Evolutionary conservation across 2,797 vertebrate genomes (phyloP).

Genomic region (Spinus olivaceus): DNA sequence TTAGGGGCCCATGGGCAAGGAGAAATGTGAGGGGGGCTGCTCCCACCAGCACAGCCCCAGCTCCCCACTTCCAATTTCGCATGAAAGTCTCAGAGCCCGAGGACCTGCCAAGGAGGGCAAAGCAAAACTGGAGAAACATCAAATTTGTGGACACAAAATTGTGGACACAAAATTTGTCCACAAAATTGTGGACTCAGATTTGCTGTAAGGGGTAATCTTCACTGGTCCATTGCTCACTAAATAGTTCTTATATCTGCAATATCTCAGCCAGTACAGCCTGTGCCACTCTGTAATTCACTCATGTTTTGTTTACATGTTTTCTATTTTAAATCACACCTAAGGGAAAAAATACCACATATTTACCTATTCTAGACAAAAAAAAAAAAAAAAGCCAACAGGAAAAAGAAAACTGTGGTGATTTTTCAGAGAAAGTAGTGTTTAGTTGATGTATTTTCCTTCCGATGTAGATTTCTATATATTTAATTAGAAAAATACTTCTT

Average conservation of each 20-base stretch:
- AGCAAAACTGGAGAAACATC: background rate
- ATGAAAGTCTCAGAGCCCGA: background rate
- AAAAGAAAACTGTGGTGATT: background rate
- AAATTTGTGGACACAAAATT: no score
- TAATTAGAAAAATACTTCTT: background rate
- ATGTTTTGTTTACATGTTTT: background rate
- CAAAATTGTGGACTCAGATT: background rate
- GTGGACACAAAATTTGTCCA: no score
- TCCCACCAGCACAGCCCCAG: background rate
- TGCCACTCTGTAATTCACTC: background rate
- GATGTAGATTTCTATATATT: background rate
- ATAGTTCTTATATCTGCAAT: background rate
- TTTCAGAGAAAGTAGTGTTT: background rate
- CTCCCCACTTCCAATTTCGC: background rate
- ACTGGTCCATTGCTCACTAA: background rate
- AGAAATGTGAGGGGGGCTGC: accelerated
- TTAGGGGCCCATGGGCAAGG: accelerated
- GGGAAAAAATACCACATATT: background rate
- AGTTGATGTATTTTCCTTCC: background rate
- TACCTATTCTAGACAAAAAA: background rate
- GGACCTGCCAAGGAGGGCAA: background rate
- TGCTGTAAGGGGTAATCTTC: background rate
- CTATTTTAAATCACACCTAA: background rate
- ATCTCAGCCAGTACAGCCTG: background rate
- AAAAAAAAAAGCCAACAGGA: background rate